These are phyloP conservation scores for Scatophagus argus DNA, from an alignment of 2,113 vertebrate species.

Conservation along the genomic window DNA sequence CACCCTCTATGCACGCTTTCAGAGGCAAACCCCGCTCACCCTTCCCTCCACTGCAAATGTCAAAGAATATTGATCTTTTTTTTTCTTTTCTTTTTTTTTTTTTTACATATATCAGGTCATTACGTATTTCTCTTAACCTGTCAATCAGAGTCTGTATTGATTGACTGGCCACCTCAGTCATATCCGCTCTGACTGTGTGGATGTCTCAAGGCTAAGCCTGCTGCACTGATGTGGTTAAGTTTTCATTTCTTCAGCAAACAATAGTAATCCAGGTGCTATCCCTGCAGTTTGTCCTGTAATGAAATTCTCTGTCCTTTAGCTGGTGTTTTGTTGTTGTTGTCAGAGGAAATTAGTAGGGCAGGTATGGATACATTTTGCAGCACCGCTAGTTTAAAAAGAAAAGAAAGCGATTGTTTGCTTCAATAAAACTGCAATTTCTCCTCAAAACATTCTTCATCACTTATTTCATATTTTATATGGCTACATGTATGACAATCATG, in stretches of 20 bases:
- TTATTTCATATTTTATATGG: constrained; percentile 1
- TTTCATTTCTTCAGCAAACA: constrained; percentile 75
- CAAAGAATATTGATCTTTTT: constrained; percentile 63
- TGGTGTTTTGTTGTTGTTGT: constrained; percentile 27
- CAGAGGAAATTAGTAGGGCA: constrained; percentile 5
- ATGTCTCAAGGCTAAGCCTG: constrained; percentile 50
- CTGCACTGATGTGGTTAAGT: constrained; percentile 14
- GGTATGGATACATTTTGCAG: neutral
- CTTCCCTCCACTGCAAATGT: constrained; percentile 57
- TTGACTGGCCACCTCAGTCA: constrained; percentile 38
- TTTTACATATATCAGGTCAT: constrained; percentile 33
- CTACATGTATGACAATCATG: neutral
- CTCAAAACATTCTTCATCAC: constrained; percentile 1
- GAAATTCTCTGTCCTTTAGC: constrained; percentile 44
- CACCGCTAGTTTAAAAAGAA: too few relatives aligned
- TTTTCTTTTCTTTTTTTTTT: too few relatives aligned
- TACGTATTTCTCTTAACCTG: constrained; percentile 37
- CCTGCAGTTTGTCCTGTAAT: constrained; percentile 54
- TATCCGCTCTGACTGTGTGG: constrained; percentile 25
- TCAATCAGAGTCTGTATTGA: constrained; percentile 69
- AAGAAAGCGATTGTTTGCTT: constrained; percentile 5
- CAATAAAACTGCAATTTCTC: constrained; percentile 2
- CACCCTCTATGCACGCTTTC: constrained; percentile 13
- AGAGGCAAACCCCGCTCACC: constrained; percentile 18
- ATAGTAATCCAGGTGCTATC: constrained; percentile 33